Conservation (phyloP, 2,888 invertebrate species). For the Melanargia galathea region DNA sequence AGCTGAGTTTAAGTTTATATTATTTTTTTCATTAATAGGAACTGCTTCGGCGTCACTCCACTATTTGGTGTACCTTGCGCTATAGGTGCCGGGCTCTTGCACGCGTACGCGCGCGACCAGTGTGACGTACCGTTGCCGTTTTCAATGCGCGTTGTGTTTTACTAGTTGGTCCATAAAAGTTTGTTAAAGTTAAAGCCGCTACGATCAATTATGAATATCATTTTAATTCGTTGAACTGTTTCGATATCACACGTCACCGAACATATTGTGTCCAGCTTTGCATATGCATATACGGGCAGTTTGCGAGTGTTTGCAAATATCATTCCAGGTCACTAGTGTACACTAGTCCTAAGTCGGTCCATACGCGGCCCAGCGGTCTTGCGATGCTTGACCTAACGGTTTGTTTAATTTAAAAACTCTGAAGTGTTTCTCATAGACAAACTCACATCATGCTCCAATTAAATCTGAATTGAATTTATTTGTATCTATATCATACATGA, state of each 20-base stretch:
- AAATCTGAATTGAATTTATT: background rate
- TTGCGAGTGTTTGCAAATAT: slow-evolving; percentile 67
- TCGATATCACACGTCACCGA: slow-evolving; percentile 37
- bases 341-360: slow-evolving; percentile 59
- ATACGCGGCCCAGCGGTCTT: slow-evolving; percentile 62
- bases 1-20: too few relatives aligned
- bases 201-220: slow-evolving; percentile 28
- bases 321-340: slow-evolving; percentile 67
- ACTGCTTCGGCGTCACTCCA: too few relatives aligned
- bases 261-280: slow-evolving; percentile 41
- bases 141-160: too few relatives aligned
- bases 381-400: slow-evolving; percentile 74
- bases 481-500: too few relatives aligned
- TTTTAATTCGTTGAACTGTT: slow-evolving; percentile 31
- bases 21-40: too few relatives aligned
- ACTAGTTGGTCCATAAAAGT: background rate
- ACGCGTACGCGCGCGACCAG: too few relatives aligned
- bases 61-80: too few relatives aligned
- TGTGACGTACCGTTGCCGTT: too few relatives aligned
- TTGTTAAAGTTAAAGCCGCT: slow-evolving; percentile 8
- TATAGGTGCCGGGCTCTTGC: too few relatives aligned
- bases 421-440: slow-evolving; percentile 46
- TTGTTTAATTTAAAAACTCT: slow-evolving; percentile 65
- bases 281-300: slow-evolving; percentile 41
- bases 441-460: slow-evolving; percentile 43